Conservation (phyloP, 2,888 invertebrate species). For the Troides aeacus region DNA sequence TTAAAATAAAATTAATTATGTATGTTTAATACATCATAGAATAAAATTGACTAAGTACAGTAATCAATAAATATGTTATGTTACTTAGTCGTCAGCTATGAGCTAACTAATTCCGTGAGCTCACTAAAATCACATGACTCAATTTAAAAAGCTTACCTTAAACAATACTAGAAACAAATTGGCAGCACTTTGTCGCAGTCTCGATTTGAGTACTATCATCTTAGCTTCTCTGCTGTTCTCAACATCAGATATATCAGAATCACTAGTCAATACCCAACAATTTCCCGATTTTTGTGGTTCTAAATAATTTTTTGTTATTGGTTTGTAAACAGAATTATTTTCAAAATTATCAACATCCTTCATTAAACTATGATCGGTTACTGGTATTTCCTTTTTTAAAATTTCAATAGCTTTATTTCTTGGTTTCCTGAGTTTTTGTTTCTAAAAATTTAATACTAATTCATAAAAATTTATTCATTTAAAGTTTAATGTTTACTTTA, state of each 20-base stretch:
- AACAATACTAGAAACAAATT: slow-evolving; percentile 80
- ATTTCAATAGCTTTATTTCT: slow-evolving; percentile 71
- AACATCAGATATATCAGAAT: slow-evolving; percentile 84
- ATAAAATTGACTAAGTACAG: too few relatives aligned
- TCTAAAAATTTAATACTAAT: slow-evolving; percentile 47
- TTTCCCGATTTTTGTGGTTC: slow-evolving; percentile 56
- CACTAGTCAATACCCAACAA: slow-evolving; percentile 77
- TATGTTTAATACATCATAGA: too few relatives aligned
- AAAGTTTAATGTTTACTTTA: too few relatives aligned
- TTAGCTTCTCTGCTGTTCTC: slow-evolving; percentile 78
- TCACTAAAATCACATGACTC: background rate
- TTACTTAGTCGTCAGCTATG: too few relatives aligned
- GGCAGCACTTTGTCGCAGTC: slow-evolving; percentile 84
- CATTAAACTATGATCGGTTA: slow-evolving; percentile 66
- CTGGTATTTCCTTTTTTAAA: slow-evolving; percentile 71
- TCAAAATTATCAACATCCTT: slow-evolving; percentile 68
- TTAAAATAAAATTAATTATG: slow-evolving; percentile 23
- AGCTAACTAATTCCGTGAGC: too few relatives aligned
- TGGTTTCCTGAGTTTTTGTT: slow-evolving; percentile 73
- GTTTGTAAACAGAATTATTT: slow-evolving; percentile 62
- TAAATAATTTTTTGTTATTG: slow-evolving; percentile 60
- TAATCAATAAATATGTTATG: too few relatives aligned
- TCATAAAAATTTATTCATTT: too few relatives aligned
- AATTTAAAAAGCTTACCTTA: slow-evolving; percentile 61
- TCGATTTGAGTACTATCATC: slow-evolving; percentile 74